Conservation (phyloP, 1,140 invertebrate species). For the Drosophila burlai region DNA sequence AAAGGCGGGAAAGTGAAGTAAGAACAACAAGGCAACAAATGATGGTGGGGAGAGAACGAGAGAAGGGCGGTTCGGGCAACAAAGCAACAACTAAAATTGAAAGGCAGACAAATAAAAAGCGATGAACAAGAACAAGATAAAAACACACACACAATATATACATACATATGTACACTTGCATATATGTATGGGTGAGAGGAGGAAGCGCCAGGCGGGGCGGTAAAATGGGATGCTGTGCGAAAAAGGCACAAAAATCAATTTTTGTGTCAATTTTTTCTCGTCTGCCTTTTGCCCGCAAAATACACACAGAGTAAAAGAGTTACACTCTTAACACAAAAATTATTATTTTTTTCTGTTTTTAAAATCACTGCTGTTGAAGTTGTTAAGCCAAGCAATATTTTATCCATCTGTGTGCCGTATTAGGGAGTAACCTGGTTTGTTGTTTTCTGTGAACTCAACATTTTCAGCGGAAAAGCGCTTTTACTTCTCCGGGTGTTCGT, state of each 20-base stretch:
- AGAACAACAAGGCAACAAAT: slow-evolving; percentile 38
- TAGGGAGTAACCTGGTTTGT: not conserved
- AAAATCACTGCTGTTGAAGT: not conserved
- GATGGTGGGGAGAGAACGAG: not conserved
- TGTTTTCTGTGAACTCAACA: not conserved
- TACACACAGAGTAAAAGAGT: not conserved
- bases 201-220: not conserved
- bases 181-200: not conserved
- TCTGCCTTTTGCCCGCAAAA: not conserved
- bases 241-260: slow-evolving; percentile 77
- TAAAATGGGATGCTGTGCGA: slow-evolving; percentile 52
- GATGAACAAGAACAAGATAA: slow-evolving; percentile 26
- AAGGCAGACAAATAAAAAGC: slow-evolving; percentile 52
- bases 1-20: slow-evolving; percentile 20
- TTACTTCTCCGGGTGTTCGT: slow-evolving; percentile 25
- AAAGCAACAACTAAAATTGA: slow-evolving; percentile 52
- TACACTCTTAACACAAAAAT: not conserved
- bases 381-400: not conserved
- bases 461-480: not conserved
- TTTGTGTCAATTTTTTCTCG: slow-evolving; percentile 67
- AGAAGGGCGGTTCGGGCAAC: slow-evolving; percentile 13
- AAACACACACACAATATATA: slow-evolving; percentile 6
- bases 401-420: not conserved
- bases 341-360: not conserved
- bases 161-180: not conserved